Evolutionary conservation across 2,113 vertebrate genomes (phyloP), one percentile per base, ranked within the genome.

Genomic region (Hiodon tergisus): DNA sequence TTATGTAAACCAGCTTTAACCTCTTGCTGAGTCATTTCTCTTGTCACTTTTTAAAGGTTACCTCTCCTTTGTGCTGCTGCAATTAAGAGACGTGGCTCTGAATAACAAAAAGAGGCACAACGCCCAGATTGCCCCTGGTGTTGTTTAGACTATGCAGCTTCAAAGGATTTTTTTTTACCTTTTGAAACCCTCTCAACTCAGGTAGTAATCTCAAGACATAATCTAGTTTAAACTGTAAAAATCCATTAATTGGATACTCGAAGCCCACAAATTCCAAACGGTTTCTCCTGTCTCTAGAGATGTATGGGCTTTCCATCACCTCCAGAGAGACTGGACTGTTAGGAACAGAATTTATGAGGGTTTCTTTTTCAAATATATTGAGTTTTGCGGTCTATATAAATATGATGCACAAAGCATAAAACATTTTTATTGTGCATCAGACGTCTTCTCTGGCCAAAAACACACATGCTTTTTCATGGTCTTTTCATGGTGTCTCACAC

Each of bases 191-290:
- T 81, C 88, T 84, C 85, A 79, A 85, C 87, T 88, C 87, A 92
- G 86, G 87, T 90, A 87, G 86, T 88, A 90, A 91, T 90, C 87
- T 88, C 78, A 78, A 81, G 83, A 85, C 84, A 88, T 89, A 89
- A 90, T 88, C 89, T 89, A 81, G 82, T 86, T 84, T 87, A 88
- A 88, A 90, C 83, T 89, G 88, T 87, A 91, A 90, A 87, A 87
- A 84, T 31, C 85, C 87, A 89, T 90, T 89, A 90, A 79, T 85
- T 81, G 86, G 87, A 89, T 85, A 89, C 84, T 84, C 83, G 81
- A 84, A 89, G 88, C 85, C 86, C 82, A 77, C 77, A 74, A 68
- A 83, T 71, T 78, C 68, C 59, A 73, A 78, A 55, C 77, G 16
- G 71, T 17, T 4, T 48, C 17, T 48, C 46, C 11, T 68, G 66